Conservation (phyloP, 2,797 vertebrate species). For the Neostethus bicornis region DNA sequence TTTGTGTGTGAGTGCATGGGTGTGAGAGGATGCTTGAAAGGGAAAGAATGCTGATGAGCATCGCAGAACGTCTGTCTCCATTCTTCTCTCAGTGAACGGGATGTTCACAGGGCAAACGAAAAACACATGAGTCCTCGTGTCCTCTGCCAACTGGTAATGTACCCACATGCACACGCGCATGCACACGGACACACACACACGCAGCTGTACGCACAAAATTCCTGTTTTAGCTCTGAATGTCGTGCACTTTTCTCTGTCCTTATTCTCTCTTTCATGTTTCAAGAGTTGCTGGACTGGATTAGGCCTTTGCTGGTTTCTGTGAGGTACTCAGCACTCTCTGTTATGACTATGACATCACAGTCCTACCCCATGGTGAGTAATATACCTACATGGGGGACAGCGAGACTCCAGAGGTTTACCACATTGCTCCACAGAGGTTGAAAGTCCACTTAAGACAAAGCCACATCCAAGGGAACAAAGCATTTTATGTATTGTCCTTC, state of each 20-base stretch:
- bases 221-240: slow-evolving; percentile 54
- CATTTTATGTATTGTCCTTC: slow-evolving; percentile 65
- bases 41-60: slow-evolving; percentile 72
- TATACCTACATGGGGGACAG: slow-evolving; percentile 76
- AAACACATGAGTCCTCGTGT: slow-evolving; percentile 75
- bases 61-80: slow-evolving; percentile 72
- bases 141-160: slow-evolving; percentile 77
- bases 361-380: slow-evolving; percentile 70
- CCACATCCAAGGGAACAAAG: slow-evolving; percentile 72
- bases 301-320: slow-evolving; percentile 54
- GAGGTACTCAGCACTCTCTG: slow-evolving; percentile 56
- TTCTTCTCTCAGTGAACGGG: slow-evolving; percentile 74
- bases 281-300: slow-evolving; percentile 70
- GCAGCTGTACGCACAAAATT: slow-evolving; percentile 41
- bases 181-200: slow-evolving; percentile 17
- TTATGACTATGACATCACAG: slow-evolving; percentile 73
- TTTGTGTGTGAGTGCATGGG: slow-evolving; percentile 51
- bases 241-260: slow-evolving; percentile 55
- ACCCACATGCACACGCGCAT: slow-evolving; percentile 48
- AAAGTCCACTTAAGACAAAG: slow-evolving; percentile 72
- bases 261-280: slow-evolving; percentile 69
- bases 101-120: slow-evolving; percentile 78
- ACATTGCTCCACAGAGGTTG: slow-evolving; percentile 70
- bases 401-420: slow-evolving; percentile 75
- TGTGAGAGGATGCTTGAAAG: slow-evolving; percentile 71